Base-by-base conservation (phyloP, 2,797 vertebrate species). In the Denticeps clupeoides region DNA sequence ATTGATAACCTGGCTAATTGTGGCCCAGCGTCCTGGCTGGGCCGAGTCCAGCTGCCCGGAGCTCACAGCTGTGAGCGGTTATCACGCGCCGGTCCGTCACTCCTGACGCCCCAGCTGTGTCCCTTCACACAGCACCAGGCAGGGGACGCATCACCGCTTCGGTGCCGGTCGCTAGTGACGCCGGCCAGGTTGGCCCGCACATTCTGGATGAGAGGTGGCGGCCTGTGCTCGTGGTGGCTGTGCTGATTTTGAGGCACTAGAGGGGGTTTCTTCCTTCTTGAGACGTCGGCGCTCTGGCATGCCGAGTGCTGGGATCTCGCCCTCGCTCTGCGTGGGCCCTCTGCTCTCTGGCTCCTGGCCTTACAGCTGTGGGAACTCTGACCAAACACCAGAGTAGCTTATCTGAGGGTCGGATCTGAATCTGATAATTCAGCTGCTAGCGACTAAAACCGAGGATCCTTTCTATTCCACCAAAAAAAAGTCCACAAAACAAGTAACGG, bases 1-100 rank as follows among this genome's bases (percentile, higher is more conserved):
- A 67, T 60, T 55, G 64, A 67, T 60, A 43, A 47, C 35, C 27
- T 45, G 45, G 49, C 46, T 67, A 63, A 67, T 63, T 59, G 49
- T 58, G 55, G 37, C 55, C 37, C 47, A 51, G 42, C 11, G 35
- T 43, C 56, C 47, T 31, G 49, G 52, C 27, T 37, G 49, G 51
- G 29, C 50, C 40, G 37, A 45, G 52, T 52, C 44, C 60, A 62
- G 54, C 55, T 58, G 60, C 48, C 53, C 37, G 12, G 16, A 52
- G n/a, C 28, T 25, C 58, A 64, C 64, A 63, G 64, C 60, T 66
- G 64, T 63, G 64, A 55, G 37, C 21, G 22, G 44, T 56, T 45
- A 46, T 54, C 58, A 55, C 50, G 51, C 46, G 58, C 48, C 60
- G 48, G 48, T 55, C 58, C 58, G 55, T 60, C 40, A 45, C 47